Percentiles rank a stretch among this genome's conserved stretches.
These are phyloP conservation scores for Mus caroli DNA, from an alignment of 2,797 vertebrate species.

Conservation along the genomic window DNA sequence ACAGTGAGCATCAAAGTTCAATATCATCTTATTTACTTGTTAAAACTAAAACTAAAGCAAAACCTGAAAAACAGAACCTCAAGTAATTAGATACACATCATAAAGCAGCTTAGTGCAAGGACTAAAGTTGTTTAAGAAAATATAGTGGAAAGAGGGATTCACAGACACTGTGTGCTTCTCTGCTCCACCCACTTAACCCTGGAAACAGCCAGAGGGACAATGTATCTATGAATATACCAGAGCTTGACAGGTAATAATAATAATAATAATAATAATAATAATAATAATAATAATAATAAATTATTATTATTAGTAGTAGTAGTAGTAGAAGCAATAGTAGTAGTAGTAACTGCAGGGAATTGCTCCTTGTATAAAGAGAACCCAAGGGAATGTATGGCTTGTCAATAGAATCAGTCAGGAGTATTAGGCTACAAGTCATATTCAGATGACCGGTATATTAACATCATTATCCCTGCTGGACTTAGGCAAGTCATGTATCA, in stretches of 20 bases:
- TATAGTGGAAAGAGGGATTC: not conserved
- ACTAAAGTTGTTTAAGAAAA: slow-evolving; percentile 62
- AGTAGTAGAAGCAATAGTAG: no score
- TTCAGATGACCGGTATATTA: rapidly evolving
- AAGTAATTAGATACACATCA: slow-evolving; percentile 82
- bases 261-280: not conserved
- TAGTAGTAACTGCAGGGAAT: not conserved
- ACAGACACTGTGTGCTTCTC: slow-evolving; percentile 12
- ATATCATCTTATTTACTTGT: slow-evolving; percentile 71
- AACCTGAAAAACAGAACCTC: slow-evolving; percentile 18
- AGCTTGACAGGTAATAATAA: not conserved
- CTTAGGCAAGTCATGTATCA: rapidly evolving
- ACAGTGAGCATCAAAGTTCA: slow-evolving; percentile 72
- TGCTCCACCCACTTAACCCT: slow-evolving; percentile 13
- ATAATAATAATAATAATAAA: not conserved
- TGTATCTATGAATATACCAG: not conserved
- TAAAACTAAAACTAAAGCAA: slow-evolving; percentile 49
- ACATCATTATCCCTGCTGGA: no score
- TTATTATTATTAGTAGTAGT: no score
- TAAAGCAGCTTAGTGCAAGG: slow-evolving; percentile 55
- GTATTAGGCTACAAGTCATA: not conserved
- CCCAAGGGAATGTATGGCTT: rapidly evolving
- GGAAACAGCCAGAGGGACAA: slow-evolving; percentile 24
- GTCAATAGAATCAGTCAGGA: rapidly evolving
- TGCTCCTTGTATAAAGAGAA: not conserved